Percentiles rank a stretch among this genome's conserved stretches.
These are phyloP conservation scores for Rhinogobio ventralis DNA, from an alignment of 2,797 vertebrate genomes.

Conservation along the genomic window DNA sequence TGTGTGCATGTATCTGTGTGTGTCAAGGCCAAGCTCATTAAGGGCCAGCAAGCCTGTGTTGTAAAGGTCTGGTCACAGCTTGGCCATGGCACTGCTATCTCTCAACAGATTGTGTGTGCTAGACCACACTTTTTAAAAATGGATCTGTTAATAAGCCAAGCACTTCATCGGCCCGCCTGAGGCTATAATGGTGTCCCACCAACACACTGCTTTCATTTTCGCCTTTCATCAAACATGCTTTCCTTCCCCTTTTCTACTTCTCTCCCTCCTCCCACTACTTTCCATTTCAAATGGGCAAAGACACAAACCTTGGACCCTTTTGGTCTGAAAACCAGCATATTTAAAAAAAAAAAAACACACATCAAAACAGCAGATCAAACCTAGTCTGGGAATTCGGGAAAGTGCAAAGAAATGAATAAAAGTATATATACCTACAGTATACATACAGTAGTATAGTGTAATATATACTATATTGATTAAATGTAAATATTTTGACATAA, in stretches of 20 bases:
- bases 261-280: slow-evolving; percentile 50
- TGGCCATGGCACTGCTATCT: slow-evolving; percentile 53
- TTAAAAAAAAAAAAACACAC: slow-evolving; percentile 3
- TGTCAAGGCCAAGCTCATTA: slow-evolving; percentile 59
- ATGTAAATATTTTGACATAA: too few species aligned
- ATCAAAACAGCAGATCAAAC: slow-evolving; percentile 23
- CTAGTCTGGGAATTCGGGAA: not conserved
- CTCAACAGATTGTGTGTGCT: slow-evolving; percentile 53
- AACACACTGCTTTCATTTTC: slow-evolving; percentile 56
- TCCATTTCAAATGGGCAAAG: slow-evolving; percentile 55
- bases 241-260: slow-evolving; percentile 50
- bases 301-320: slow-evolving; percentile 56
- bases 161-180: slow-evolving; percentile 59
- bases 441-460: not conserved
- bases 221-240: slow-evolving; percentile 59
- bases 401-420: not conserved
- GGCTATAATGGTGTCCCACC: slow-evolving; percentile 60
- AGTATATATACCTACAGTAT: not conserved
- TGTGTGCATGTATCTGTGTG: not conserved
- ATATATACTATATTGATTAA: too few species aligned
- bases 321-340: slow-evolving; percentile 28
- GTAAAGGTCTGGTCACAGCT: slow-evolving; percentile 55
- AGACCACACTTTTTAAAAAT: slow-evolving; percentile 46
- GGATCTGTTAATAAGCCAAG: slow-evolving; percentile 64
- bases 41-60: slow-evolving; percentile 50